Evolutionary conservation across 1,140 invertebrate genomes (phyloP).

Genomic region (Grapholita molesta): DNA sequence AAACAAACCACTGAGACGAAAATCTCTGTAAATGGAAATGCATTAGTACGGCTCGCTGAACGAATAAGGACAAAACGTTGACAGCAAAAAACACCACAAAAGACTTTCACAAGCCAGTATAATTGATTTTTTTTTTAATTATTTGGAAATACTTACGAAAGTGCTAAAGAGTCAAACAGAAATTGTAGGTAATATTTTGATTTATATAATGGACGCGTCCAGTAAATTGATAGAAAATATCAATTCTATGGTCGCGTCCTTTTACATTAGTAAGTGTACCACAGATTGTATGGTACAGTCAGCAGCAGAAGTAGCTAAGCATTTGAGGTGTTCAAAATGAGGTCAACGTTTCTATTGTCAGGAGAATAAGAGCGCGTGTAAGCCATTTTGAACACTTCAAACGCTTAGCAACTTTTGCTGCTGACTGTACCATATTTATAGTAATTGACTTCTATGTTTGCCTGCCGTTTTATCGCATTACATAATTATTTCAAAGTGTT

Average conservation of each 20-base stretch:
- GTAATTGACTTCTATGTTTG: no score
- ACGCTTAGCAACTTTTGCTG: no score
- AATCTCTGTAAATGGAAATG: conserved; percentile 3
- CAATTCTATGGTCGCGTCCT: not conserved
- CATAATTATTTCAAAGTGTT: no score
- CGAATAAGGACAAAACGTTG: conserved; percentile 1
- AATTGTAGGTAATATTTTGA: not conserved
- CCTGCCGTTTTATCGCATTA: no score
- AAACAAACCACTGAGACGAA: not conserved
- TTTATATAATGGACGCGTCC: not conserved
- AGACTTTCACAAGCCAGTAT: not conserved
- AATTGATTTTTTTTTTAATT: conserved; percentile 9
- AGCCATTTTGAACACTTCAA: no score
- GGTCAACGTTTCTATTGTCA: no score
- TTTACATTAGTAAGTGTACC: not conserved
- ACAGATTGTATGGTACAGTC: no score
- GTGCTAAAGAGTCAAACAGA: not conserved
- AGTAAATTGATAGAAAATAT: no score
- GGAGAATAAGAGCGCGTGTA: no score
- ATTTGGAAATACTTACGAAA: not conserved
- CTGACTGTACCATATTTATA: no score
- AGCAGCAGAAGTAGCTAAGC: no score
- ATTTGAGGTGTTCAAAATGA: no score
- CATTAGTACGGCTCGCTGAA: not conserved
- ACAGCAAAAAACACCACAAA: conserved; percentile 1